Base-by-base conservation (phyloP, 2,113 vertebrate species). In the Campylomormyrus tamandua region DNA sequence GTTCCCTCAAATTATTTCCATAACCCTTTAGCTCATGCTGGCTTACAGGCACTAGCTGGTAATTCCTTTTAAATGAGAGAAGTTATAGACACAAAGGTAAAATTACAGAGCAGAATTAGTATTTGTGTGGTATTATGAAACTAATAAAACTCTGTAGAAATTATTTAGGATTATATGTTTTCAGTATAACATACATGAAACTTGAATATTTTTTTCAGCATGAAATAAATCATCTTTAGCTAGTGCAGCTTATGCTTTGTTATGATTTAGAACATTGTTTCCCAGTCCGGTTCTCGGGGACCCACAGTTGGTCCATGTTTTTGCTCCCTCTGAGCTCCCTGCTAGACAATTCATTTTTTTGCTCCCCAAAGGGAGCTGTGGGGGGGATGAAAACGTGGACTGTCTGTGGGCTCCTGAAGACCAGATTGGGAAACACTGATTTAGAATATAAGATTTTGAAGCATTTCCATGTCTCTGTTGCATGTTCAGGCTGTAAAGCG, bases 21-120 rank as follows among this genome's bases (percentile, higher is more conserved):
- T 62, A 85, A 85, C 88, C 88, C 70, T 46, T 84, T 85, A 27
- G 52, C 89, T 89, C 89, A 84, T 21, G 35, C 53, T 45, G 74
- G 35, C 74, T 50, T 89, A 45, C 35, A 48, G 88, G 49, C 70
- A 83, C 48, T 52, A n/a, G 77, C 46, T 80, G 88, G 42, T 89
- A 84, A 89, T 89, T 89, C 80, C 80, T 83, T 89, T 84, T 62
- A 89, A 89, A 88, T 58, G 24, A 50, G 70, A 89, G 50, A 56
- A 42, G 52, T 84, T 85, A 42, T 31, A 58, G 39, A 24, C 52
- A 58, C 48, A 80, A 83, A 85, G 35, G 77, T 42, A 53, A 56
- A 56, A 31, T 52, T 85, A 45, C 15, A 58, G 52, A 56, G 17
- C 8, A 35, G 42, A 58, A 31, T 50, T 45, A 5, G 21, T 53